phyloP scores from a whole-genome alignment of 1,140 invertebrate species.

The Eumeta japonica region DNA sequence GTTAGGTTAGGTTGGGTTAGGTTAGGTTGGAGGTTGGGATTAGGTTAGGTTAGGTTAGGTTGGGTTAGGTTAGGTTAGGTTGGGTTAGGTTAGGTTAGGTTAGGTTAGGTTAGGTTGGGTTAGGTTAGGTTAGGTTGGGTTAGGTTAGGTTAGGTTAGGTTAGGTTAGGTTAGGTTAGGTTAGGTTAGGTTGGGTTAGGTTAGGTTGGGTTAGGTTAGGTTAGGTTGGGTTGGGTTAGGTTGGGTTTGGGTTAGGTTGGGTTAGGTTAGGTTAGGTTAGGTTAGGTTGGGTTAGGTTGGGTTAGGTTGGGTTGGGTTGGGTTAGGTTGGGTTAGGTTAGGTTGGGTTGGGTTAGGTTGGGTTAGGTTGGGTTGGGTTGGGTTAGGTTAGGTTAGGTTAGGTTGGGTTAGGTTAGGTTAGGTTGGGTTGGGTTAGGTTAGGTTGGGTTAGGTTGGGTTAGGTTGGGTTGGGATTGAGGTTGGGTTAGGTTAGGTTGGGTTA shows the following conservation, averaged over 20 bases:
- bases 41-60: constrained; percentile 13
- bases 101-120: constrained; percentile 8
- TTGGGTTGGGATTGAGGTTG: no score
- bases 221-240: constrained; percentile 3
- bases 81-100: constrained; percentile 6
- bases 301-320: constrained; percentile 3
- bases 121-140: constrained; percentile 8
- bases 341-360: constrained; percentile 3
- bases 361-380: constrained; percentile 3
- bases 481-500: constrained; percentile 4
- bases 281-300: constrained; percentile 3
- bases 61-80: constrained; percentile 7
- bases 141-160: constrained; percentile 12
- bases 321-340: constrained; percentile 3
- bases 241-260: constrained; percentile 1
- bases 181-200: constrained; percentile 4
- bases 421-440: constrained; percentile 3
- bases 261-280: constrained; percentile 3
- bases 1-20: constrained; percentile 7
- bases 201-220: constrained; percentile 4
- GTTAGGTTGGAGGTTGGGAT: constrained; percentile 12
- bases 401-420: constrained; percentile 3
- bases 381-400: constrained; percentile 4
- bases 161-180: constrained; percentile 12
- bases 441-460: constrained; percentile 3